Evolutionary conservation across 2,113 vertebrate species (phyloP).

Genomic region (Entomyzon cyanotis): DNA sequence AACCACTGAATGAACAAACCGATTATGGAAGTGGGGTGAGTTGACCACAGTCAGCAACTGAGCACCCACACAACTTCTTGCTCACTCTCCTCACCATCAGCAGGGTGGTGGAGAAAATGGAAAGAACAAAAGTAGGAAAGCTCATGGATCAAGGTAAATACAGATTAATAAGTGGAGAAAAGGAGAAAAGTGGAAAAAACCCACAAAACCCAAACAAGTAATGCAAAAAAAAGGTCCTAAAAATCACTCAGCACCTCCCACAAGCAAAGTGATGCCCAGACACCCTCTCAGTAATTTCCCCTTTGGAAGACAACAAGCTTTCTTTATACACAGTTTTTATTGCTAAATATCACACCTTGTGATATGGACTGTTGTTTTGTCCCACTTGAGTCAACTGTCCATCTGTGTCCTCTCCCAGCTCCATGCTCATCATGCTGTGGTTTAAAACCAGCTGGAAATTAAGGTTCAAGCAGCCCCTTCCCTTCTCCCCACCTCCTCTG

Average conservation of each 20-base stretch:
- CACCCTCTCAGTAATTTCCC: background rate
- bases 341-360: background rate
- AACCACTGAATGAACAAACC: background rate
- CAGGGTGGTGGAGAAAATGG: background rate
- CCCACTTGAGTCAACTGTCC: background rate
- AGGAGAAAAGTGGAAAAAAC: background rate
- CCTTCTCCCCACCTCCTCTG: background rate
- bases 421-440: background rate
- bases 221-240: background rate
- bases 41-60: background rate
- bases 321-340: background rate
- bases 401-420: background rate
- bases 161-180: background rate
- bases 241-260: background rate
- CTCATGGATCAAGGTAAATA: background rate
- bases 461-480: background rate
- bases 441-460: background rate
- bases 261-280: background rate
- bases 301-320: background rate
- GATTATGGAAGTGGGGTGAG: background rate
- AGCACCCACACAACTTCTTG: background rate
- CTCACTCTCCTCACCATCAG: background rate
- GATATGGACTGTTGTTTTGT: background rate
- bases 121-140: background rate
- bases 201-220: accelerated